Evolutionary conservation across 2,888 invertebrate genomes (phyloP), one percentile per base, ranked within the genome.

Genomic region (Cosmia trapezina): DNA sequence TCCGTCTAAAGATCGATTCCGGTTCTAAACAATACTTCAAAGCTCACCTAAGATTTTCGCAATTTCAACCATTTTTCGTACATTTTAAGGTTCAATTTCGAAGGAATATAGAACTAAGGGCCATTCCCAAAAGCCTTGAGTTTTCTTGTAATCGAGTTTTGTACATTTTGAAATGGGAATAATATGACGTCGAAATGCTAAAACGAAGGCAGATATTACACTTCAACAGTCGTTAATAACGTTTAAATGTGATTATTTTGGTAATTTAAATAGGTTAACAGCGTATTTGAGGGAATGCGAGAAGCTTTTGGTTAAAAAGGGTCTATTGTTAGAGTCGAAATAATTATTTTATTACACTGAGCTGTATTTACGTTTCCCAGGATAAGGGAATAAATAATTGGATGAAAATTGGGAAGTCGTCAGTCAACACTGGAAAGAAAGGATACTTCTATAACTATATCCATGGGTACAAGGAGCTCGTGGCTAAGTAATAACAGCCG

Each of bases 71-170:
- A 0, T 53, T 7, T 14, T 0, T 0, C 0, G 1, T 4, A 41
- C 4, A 0, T 1, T 17, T 47, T 71, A 76, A 37, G 62, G 79
- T 72, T 43, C 7, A 53, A 49, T 53, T 63, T 62, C 0, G 19
- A 33, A 22, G 22, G 4, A 33, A 59, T 0, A 22, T 22, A 7
- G 7, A 37, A 6, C 7, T 14, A 45, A 45, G 33, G 41, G 12
- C 12, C 2, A 54, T 63, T 63, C 12, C 12, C 28, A 53, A 66
- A 83, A 37, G 54, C 14, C 19, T 70, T 62, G 65, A 74, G 68
- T 74, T 80, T 76, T 64, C 72, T 61, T 73, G 49, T 78, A 70
- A 75, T 76, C 56, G 53, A 71, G 43, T 80, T 78, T 49, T 56
- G 43, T 72, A 43, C 63, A 67, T 70, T 73, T 78, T 73, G 66